Evolutionary conservation across 2,113 vertebrate genomes (phyloP).

Genomic region (Petrocephalus zakoni): DNA sequence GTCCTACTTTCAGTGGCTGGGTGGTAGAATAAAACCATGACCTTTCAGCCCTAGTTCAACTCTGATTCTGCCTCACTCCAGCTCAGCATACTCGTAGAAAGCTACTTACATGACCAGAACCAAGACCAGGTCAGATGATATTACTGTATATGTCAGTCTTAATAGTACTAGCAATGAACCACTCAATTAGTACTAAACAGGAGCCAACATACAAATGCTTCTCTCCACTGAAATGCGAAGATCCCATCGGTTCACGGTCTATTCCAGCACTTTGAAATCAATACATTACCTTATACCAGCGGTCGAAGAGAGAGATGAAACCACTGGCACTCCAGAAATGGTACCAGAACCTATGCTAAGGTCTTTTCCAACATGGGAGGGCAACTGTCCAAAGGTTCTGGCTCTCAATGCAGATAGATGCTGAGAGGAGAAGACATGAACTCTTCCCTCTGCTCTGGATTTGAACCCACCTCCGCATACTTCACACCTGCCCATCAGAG

Average conservation of each 20-base stretch:
- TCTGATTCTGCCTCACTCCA: constrained; percentile 11
- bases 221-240: constrained; percentile 58
- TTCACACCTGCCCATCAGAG: constrained; percentile 69
- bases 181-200: not conserved
- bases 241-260: constrained; percentile 54
- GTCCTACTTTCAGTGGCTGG: not conserved
- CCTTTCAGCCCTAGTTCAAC: not conserved
- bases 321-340: constrained; percentile 42
- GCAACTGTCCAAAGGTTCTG: constrained; percentile 68
- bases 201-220: constrained; percentile 18
- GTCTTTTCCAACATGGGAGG: constrained; percentile 53
- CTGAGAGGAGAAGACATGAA: constrained; percentile 79
- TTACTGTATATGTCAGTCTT: not conserved
- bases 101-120: not conserved
- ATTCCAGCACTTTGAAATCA: constrained; percentile 50
- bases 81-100: not conserved
- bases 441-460: constrained; percentile 76
- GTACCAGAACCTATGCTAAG: constrained; percentile 36
- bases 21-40: not conserved
- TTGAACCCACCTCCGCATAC: constrained; percentile 76
- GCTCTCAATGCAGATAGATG: constrained; percentile 76
- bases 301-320: constrained; percentile 49
- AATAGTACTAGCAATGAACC: not conserved
- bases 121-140: not conserved
- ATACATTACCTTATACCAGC: constrained; percentile 63